These are phyloP conservation scores for Lagenorhynchus albirostris DNA, from an alignment of 2,113 vertebrate species.

Conservation along the genomic window DNA sequence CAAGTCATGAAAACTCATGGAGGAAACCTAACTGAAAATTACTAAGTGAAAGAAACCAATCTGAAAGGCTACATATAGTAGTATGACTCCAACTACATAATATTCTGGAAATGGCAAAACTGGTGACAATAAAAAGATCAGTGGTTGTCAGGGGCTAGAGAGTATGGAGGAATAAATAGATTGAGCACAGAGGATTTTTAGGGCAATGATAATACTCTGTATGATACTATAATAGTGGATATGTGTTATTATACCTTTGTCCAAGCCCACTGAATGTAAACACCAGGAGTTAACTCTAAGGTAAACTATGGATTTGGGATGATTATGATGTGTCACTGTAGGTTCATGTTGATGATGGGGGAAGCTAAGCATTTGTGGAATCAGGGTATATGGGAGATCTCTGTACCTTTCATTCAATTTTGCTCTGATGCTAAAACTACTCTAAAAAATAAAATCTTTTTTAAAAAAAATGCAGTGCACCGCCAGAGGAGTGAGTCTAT, in stretches of 20 bases:
- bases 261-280: neutral
- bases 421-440: neutral
- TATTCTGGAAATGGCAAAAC: neutral
- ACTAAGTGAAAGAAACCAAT: neutral
- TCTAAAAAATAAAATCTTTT: neutral
- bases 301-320: neutral
- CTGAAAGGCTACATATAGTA: neutral
- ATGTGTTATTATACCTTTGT: neutral
- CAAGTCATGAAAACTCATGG: neutral
- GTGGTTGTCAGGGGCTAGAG: neutral
- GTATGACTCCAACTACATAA: neutral
- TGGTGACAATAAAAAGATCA: neutral
- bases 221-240: neutral
- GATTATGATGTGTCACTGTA: neutral
- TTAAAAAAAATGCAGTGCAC: neutral
- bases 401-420: neutral
- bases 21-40: neutral
- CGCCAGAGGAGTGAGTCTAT: neutral
- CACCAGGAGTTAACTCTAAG: neutral
- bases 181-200: neutral
- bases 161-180: neutral
- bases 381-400: no score
- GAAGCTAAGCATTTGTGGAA: neutral
- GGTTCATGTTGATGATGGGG: neutral
- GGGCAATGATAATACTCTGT: neutral